Evolutionary conservation across 2,797 vertebrate genomes (phyloP).

Genomic region (Chaunax sp.): DNA sequence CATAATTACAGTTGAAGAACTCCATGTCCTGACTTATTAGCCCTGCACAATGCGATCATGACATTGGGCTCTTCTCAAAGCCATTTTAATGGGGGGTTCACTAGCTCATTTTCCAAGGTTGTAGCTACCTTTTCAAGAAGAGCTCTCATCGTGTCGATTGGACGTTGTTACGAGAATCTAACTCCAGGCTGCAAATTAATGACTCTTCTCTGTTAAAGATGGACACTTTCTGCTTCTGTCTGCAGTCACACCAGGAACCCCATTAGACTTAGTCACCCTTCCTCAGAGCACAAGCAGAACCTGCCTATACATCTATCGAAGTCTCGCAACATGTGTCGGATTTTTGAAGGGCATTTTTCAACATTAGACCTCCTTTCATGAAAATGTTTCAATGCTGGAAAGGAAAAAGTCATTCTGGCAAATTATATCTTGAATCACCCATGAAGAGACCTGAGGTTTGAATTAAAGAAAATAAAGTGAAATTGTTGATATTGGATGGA

Average conservation of each 20-base stretch:
- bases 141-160: conserved; percentile 24
- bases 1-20: conserved; percentile 33
- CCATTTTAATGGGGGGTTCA: conserved; percentile 18
- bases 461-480: conserved; percentile 18
- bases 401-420: conserved; percentile 9
- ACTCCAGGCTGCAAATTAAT: conserved; percentile 70
- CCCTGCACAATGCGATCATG: conserved; percentile 6
- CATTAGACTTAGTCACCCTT: conserved; percentile 49
- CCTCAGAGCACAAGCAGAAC: conserved; percentile 23
- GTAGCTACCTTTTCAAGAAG: conserved; percentile 22
- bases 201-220: conserved; percentile 55
- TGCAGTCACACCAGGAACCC: conserved; percentile 47
- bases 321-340: conserved; percentile 20
- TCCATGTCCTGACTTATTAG: neutral
- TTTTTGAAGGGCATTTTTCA: conserved; percentile 43
- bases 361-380: conserved; percentile 11
- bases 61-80: conserved; percentile 56
- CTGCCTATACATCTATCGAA: conserved; percentile 35
- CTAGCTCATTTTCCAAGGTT: conserved; percentile 21
- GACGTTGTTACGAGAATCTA: conserved; percentile 21
- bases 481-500: conserved; percentile 14
- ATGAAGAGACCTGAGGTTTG: conserved; percentile 23
- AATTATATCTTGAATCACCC: conserved; percentile 15
- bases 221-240: conserved; percentile 46
- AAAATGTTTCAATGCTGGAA: conserved; percentile 18